Conservation (phyloP, 1,140 invertebrate species). For the Psix sp. region DNA sequence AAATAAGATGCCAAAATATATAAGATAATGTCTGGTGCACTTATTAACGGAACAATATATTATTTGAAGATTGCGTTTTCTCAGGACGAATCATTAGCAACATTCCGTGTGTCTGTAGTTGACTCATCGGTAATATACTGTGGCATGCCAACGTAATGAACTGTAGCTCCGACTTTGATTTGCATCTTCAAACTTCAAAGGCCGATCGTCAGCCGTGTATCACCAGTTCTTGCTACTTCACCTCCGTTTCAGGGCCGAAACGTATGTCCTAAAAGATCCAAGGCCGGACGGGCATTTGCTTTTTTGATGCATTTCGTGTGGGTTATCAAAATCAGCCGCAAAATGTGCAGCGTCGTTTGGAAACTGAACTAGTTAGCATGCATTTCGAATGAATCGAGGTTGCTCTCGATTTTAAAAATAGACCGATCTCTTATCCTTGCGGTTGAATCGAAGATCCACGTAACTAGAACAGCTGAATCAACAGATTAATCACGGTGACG, state of each 20-base stretch:
- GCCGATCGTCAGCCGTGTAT: constrained; percentile 38
- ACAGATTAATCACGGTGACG: constrained; percentile 31
- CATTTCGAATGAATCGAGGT: constrained; percentile 37
- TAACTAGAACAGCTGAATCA: constrained; percentile 42
- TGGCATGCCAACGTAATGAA: constrained; percentile 52
- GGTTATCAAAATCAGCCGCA: constrained; percentile 25
- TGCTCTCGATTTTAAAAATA: constrained; percentile 35
- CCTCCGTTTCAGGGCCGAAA: constrained; percentile 32
- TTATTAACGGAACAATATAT: too few species aligned
- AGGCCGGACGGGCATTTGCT: constrained; percentile 12
- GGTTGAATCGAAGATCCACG: constrained; percentile 25
- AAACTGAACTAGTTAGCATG: constrained; percentile 41
- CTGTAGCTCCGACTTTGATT: constrained; percentile 60
- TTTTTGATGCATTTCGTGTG: constrained; percentile 38
- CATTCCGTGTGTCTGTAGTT: constrained; percentile 63
- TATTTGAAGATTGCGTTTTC: constrained; percentile 13
- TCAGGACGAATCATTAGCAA: constrained; percentile 58
- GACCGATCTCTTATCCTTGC: constrained; percentile 35
- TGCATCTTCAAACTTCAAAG: constrained; percentile 60
- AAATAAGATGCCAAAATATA: too few species aligned
- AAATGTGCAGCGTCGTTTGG: constrained; percentile 4
- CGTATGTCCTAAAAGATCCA: constrained; percentile 9
- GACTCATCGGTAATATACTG: constrained; percentile 63
- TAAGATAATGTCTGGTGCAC: too few species aligned
- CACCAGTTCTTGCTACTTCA: constrained; percentile 27